Conservation (phyloP, 2,797 vertebrate genomes). For the Epinephelus awoara region DNA sequence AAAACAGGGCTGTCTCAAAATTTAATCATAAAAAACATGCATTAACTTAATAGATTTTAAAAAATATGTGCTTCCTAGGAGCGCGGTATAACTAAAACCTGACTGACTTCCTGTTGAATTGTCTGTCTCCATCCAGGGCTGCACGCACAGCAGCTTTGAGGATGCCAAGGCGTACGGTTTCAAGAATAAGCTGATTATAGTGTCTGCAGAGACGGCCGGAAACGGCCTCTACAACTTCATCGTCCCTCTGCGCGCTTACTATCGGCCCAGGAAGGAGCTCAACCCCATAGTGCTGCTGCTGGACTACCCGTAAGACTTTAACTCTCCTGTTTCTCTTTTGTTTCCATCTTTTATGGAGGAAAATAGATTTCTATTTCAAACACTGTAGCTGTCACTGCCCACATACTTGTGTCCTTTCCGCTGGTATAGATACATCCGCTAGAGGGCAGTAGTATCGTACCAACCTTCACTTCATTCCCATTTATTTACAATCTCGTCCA, state of each 20-base stretch:
- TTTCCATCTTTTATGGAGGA: background rate
- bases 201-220: conserved; percentile 97
- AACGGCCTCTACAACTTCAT: conserved; percentile 99
- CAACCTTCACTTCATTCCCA: no score
- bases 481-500: no score
- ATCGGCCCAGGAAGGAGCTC: conserved; percentile 96
- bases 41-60: background rate
- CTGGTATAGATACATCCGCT: no score
- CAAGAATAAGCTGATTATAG: conserved; percentile 98
- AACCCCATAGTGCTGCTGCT: conserved; percentile 96
- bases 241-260: conserved; percentile 97
- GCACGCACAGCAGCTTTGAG: conserved; percentile 95
- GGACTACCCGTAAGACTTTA: conserved; percentile 92
- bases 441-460: no score
- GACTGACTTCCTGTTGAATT: conserved; percentile 31
- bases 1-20: background rate
- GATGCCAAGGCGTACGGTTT: conserved; percentile 98
- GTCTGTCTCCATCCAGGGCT: conserved; percentile 86
- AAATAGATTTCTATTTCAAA: no score
- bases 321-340: background rate
- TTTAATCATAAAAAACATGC: background rate
- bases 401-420: no score
- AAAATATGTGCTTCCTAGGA: background rate
- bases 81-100: background rate
- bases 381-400: no score